phyloP scores from a whole-genome alignment of 2,113 vertebrate species.

The Mesitornis unicolor region DNA sequence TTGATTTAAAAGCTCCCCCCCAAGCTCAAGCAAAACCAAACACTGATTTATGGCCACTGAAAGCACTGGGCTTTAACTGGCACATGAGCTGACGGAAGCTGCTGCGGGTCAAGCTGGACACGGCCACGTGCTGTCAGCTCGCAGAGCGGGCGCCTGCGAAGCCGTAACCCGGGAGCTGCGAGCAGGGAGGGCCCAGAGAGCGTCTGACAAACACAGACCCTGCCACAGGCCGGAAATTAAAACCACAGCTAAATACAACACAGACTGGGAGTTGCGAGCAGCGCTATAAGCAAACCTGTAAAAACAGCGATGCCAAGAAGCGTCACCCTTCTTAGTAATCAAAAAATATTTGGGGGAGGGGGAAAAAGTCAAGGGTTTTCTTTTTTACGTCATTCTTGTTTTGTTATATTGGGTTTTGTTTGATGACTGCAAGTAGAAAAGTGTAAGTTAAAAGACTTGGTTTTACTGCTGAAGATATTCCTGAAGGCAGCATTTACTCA shows the following conservation, averaged over 20 bases:
- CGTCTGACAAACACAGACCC: background rate
- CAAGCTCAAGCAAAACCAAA: background rate
- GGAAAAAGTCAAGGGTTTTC: background rate
- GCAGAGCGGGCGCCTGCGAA: background rate
- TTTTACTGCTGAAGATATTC: background rate
- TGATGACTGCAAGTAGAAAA: background rate
- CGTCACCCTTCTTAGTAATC: background rate
- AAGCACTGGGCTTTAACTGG: background rate
- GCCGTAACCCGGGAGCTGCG: background rate
- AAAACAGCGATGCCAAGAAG: background rate
- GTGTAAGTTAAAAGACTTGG: background rate
- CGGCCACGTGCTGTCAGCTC: fast-evolving
- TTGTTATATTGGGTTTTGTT: background rate
- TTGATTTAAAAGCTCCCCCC: background rate
- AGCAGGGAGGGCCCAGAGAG: background rate
- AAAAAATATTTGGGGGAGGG: background rate
- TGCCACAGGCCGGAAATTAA: background rate
- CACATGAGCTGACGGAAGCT: background rate
- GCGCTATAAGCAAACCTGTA: background rate
- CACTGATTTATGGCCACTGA: background rate
- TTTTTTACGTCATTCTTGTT: background rate
- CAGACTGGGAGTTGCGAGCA: background rate
- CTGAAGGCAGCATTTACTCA: background rate
- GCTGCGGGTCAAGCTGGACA: background rate
- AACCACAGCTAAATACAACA: background rate